Evolutionary conservation across 2,888 invertebrate genomes (phyloP).

Genomic region (Atethmia centrago): DNA sequence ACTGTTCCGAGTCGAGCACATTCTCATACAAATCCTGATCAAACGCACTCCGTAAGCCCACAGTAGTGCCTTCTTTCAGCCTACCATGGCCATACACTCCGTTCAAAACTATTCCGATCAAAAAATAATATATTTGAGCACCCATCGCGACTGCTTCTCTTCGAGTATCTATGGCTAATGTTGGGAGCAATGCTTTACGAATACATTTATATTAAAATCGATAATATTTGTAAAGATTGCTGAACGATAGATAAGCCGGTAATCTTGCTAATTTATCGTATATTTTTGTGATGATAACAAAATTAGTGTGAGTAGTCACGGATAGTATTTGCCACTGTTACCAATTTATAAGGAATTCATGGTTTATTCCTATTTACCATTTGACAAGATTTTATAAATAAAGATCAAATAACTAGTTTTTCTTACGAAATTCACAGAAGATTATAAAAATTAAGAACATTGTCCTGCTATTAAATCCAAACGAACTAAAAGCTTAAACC

Average conservation of each 20-base stretch:
- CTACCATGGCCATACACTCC: slow-evolving; percentile 37
- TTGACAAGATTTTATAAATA: background rate
- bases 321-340: slow-evolving; percentile 16
- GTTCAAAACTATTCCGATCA: slow-evolving; percentile 46
- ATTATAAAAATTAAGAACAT: background rate
- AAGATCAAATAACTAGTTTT: background rate
- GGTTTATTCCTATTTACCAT: no score
- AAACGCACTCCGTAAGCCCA: slow-evolving; percentile 67
- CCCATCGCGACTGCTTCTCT: slow-evolving; percentile 51
- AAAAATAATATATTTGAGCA: slow-evolving; percentile 30
- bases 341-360: background rate
- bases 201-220: slow-evolving; percentile 48
- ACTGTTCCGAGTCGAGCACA: slow-evolving; percentile 72
- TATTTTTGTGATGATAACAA: slow-evolving; percentile 31
- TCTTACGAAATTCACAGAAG: background rate
- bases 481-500: background rate
- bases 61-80: slow-evolving; percentile 10
- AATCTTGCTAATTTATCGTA: slow-evolving; percentile 56
- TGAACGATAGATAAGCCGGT: slow-evolving; percentile 45
- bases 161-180: slow-evolving; percentile 18
- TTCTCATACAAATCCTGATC: slow-evolving; percentile 73
- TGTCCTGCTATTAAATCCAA: background rate
- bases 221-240: slow-evolving; percentile 49
- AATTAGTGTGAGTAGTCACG: slow-evolving; percentile 13
- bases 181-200: slow-evolving; percentile 1